Conservation (phyloP, 1,140 invertebrate species). For the Venustaconcha ellipsiformis region DNA sequence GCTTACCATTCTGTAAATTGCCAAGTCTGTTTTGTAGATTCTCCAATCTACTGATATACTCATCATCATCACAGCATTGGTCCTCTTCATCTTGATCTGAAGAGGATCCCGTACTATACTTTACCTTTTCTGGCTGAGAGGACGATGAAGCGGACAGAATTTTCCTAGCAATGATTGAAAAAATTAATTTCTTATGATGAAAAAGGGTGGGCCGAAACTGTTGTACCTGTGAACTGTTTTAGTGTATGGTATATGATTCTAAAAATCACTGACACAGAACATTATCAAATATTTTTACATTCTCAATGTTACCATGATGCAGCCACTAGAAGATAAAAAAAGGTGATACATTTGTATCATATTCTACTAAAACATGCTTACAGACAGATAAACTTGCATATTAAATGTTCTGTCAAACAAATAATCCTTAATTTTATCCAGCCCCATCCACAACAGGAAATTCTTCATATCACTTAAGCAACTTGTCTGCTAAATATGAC, state of each 20-base stretch:
- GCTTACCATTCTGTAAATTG: constrained; percentile 33
- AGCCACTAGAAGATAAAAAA: too few relatives aligned
- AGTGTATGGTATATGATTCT: neutral
- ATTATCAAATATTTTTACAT: neutral
- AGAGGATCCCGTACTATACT: constrained; percentile 12
- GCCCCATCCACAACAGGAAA: too few relatives aligned
- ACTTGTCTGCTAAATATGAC: too few relatives aligned
- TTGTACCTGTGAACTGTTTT: neutral
- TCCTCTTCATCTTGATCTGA: constrained; percentile 6
- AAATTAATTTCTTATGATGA: neutral
- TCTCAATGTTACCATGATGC: neutral
- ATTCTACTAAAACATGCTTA: too few relatives aligned
- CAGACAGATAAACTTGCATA: too few relatives aligned
- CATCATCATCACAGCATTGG: constrained; percentile 25
- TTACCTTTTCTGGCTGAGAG: constrained; percentile 2
- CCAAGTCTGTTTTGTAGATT: constrained; percentile 44
- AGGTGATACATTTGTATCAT: too few relatives aligned
- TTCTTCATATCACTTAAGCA: too few relatives aligned
- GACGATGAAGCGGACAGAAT: constrained; percentile 30
- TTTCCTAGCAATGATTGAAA: constrained; percentile 29
- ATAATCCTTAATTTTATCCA: too few relatives aligned
- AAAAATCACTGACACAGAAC: neutral
- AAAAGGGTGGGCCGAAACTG: neutral
- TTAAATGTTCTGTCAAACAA: too few relatives aligned
- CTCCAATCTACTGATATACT: constrained; percentile 49